These are phyloP conservation scores for Tanytarsus gracilentus DNA, from an alignment of 2,888 invertebrate genomes.

Conservation along the genomic window DNA sequence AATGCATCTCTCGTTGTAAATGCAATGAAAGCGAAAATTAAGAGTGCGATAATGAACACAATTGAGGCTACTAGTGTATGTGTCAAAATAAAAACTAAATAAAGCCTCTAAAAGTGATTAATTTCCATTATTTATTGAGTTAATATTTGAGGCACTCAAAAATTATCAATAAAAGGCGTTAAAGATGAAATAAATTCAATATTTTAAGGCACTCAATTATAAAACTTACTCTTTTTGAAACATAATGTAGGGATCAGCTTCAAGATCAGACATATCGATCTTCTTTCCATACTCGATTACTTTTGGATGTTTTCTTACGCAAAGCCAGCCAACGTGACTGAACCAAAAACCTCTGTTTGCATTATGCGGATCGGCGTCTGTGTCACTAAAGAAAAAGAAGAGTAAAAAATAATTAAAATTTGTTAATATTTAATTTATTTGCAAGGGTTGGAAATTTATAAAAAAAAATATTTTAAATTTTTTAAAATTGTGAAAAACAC, in stretches of 20 bases:
- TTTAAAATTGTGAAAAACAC: too few species aligned
- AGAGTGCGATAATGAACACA: too few species aligned
- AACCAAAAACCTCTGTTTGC: slow-evolving; percentile 77
- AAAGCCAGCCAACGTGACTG: slow-evolving; percentile 78
- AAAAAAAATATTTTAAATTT: neutral
- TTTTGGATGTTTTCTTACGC: slow-evolving; percentile 68
- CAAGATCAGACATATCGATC: slow-evolving; percentile 74
- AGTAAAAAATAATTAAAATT: neutral
- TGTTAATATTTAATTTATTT: neutral
- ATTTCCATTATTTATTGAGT: too few species aligned
- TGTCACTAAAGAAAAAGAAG: slow-evolving; percentile 35
- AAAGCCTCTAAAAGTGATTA: too few species aligned
- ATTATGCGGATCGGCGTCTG: slow-evolving; percentile 76
- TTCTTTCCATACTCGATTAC: slow-evolving; percentile 69
- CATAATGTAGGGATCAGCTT: slow-evolving; percentile 67
- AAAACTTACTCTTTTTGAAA: slow-evolving; percentile 67
- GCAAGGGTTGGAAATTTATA: slow-evolving; percentile 37
- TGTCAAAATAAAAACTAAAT: too few species aligned
- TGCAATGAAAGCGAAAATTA: too few species aligned
- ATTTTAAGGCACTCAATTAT: neutral
- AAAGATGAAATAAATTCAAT: neutral
- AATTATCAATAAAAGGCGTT: too few species aligned
- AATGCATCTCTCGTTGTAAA: too few species aligned
- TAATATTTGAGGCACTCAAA: too few species aligned
- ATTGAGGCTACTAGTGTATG: too few species aligned